Conservation (phyloP, 2,888 invertebrate species). For the Melinopterus prodromus region DNA sequence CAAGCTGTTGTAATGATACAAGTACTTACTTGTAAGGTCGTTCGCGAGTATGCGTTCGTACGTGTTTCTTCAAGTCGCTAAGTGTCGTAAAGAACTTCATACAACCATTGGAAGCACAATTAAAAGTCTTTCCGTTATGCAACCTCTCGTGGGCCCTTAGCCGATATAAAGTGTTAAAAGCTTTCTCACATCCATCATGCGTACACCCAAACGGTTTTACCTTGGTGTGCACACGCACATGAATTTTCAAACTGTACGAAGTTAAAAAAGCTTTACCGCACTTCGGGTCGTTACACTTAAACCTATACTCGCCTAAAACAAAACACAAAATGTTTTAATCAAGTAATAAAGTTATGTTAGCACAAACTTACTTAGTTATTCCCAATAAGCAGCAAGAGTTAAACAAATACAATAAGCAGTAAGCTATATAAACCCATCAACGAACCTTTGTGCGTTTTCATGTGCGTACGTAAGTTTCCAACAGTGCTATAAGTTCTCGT, state of each 20-base stretch:
- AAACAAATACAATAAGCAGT: slow-evolving; percentile 10
- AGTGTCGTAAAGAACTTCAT: slow-evolving; percentile 92
- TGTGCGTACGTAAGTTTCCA: slow-evolving; percentile 92
- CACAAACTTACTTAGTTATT: not conserved
- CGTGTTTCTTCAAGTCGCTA: slow-evolving; percentile 94
- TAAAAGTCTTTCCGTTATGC: slow-evolving; percentile 94
- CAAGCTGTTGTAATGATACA: not conserved
- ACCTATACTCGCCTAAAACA: slow-evolving; percentile 87
- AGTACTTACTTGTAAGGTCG: slow-evolving; percentile 81
- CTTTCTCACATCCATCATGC: slow-evolving; percentile 84
- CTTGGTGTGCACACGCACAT: slow-evolving; percentile 92
- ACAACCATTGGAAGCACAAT: slow-evolving; percentile 85
- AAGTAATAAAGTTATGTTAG: not conserved
- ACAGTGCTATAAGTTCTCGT: slow-evolving; percentile 90
- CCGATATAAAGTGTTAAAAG: slow-evolving; percentile 94
- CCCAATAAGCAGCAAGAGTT: slow-evolving; percentile 4
- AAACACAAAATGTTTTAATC: not conserved
- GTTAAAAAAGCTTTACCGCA: slow-evolving; percentile 95
- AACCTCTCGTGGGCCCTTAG: slow-evolving; percentile 89
- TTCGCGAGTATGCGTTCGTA: slow-evolving; percentile 91
- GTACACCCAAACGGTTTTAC: slow-evolving; percentile 90
- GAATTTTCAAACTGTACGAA: slow-evolving; percentile 94
- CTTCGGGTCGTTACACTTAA: slow-evolving; percentile 85
- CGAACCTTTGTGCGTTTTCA: slow-evolving; percentile 94
- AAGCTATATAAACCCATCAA: slow-evolving; percentile 26